Percentiles rank a stretch among this genome's conserved stretches.
phyloP scores from a whole-genome alignment of 1,140 invertebrate species.

The Wiebesia pumilae region DNA sequence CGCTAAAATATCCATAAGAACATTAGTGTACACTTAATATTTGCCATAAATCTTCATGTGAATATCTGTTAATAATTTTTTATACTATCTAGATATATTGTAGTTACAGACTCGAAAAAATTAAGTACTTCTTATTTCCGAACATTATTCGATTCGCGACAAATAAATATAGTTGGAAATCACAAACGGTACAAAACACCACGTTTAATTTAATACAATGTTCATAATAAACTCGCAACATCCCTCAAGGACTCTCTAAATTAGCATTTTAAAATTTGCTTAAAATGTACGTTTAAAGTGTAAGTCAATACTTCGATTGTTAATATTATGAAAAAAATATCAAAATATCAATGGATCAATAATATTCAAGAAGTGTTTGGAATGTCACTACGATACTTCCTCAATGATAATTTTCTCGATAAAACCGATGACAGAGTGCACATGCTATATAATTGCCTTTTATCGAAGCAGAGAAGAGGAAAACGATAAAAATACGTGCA shows the following conservation, averaged over 20 bases:
- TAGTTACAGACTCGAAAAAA: neutral
- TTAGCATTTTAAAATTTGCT: slow-evolving; percentile 22
- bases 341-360: neutral
- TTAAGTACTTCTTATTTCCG: slow-evolving; percentile 17
- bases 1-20: neutral
- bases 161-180: slow-evolving; percentile 2
- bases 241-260: neutral
- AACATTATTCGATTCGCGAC: neutral
- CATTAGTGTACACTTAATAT: neutral
- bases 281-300: neutral
- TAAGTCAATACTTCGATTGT: neutral
- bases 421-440: slow-evolving; percentile 3
- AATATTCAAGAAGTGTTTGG: neutral
- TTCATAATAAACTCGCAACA: neutral
- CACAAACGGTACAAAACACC: neutral
- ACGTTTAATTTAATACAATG: neutral
- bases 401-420: neutral
- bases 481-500: neutral
- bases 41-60: neutral
- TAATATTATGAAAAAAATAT: neutral
- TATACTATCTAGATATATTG: neutral
- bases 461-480: neutral
- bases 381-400: neutral
- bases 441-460: slow-evolving; percentile 22
- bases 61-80: neutral